These are phyloP conservation scores for Eretmochelys imbricata DNA, from an alignment of 2,113 vertebrate species.

Conservation along the genomic window DNA sequence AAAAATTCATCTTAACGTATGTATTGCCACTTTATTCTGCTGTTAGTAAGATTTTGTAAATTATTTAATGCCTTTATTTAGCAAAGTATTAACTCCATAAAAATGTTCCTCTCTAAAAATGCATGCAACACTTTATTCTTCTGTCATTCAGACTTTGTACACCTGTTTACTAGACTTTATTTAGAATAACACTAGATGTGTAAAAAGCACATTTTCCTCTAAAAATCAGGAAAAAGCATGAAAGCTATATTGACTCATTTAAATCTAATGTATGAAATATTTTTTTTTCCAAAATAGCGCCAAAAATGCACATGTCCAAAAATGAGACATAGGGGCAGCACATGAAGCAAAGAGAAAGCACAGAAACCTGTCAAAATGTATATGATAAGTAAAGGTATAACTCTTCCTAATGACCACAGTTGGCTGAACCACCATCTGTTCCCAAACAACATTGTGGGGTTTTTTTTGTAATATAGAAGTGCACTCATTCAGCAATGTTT, in stretches of 20 bases:
- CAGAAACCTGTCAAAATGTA: background rate
- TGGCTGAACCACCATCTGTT: background rate
- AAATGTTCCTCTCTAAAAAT: background rate
- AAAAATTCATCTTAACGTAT: background rate
- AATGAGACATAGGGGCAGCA: background rate
- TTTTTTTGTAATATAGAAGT: background rate
- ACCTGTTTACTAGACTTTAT: background rate
- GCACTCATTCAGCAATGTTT: constrained; percentile 45
- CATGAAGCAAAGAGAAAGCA: background rate
- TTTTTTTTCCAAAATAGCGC: background rate
- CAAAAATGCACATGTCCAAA: background rate
- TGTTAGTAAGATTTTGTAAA: background rate
- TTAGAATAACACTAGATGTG: background rate
- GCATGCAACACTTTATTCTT: background rate
- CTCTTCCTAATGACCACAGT: background rate
- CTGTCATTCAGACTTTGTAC: background rate
- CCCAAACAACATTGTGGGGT: background rate
- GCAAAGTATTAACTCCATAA: background rate
- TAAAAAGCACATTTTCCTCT: background rate
- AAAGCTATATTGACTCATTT: background rate
- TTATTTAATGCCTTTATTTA: background rate
- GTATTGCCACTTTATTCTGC: background rate
- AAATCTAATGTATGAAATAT: background rate
- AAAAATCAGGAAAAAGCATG: background rate
- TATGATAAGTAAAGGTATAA: background rate